A percentile compares a stretch with the other conserved stretches of the same genome.
These are phyloP conservation scores for Drosophila vallismaia DNA, from an alignment of 2,888 invertebrate species.

Conservation along the genomic window DNA sequence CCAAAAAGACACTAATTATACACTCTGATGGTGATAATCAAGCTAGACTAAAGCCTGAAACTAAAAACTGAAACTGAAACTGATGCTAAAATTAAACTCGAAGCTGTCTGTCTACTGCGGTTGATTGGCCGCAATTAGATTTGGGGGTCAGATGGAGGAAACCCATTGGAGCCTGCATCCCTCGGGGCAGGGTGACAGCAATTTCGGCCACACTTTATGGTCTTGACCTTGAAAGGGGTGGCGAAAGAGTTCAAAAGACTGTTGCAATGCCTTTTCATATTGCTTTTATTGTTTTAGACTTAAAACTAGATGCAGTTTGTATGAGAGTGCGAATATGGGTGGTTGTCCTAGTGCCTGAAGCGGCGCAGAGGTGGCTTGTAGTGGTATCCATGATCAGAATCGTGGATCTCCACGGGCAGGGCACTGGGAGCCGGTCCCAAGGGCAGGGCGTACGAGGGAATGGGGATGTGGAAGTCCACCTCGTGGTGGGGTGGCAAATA, in stretches of 20 bases:
- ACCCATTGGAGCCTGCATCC: constrained; percentile 21
- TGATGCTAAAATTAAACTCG: constrained; percentile 7
- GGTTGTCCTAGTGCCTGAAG: constrained; percentile 54
- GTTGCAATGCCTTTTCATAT: constrained; percentile 19
- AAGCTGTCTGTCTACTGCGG: constrained; percentile 40
- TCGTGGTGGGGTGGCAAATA: constrained; percentile 52
- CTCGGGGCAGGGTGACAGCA: constrained; percentile 34
- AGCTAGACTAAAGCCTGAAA: constrained; percentile 31
- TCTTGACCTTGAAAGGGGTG: constrained; percentile 33
- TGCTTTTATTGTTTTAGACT: constrained; percentile 51
- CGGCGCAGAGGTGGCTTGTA: constrained; percentile 65
- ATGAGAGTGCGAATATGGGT: constrained; percentile 19
- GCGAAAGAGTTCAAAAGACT: constrained; percentile 17
- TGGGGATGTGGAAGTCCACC: constrained; percentile 68
- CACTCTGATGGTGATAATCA: constrained; percentile 48
- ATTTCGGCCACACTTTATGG: constrained; percentile 16
- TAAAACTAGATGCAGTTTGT: constrained; percentile 48
- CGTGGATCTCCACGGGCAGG: constrained; percentile 33
- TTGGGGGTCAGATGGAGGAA: constrained; percentile 34
- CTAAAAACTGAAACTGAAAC: constrained; percentile 20
- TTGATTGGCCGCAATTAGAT: constrained; percentile 61
- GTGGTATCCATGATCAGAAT: constrained; percentile 57
- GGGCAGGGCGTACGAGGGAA: constrained; percentile 77
- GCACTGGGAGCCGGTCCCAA: constrained; percentile 48
- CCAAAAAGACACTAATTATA: constrained; percentile 53